A percentile compares a stretch with the other conserved stretches of the same genome.
Evolutionary conservation across 2,888 invertebrate genomes (phyloP).

Genomic region (Pandemis corylana): DNA sequence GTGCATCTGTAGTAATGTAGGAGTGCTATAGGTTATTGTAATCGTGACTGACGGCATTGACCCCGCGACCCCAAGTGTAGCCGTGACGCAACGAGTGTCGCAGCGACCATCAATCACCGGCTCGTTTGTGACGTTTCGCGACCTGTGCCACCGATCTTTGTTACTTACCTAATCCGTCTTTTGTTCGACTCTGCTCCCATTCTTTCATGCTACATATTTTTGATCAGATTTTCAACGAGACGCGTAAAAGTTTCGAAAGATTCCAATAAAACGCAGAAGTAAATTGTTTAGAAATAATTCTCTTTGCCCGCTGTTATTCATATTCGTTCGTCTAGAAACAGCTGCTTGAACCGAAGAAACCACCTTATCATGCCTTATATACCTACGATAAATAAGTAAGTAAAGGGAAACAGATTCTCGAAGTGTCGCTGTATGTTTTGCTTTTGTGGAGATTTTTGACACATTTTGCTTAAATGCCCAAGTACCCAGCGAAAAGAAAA

Average conservation of each 20-base stretch:
- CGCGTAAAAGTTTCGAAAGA: neutral
- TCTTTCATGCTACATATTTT: slow-evolving; percentile 4
- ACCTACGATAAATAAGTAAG: neutral
- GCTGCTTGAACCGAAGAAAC: neutral
- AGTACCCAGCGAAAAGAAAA: too few relatives aligned
- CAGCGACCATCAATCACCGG: slow-evolving; percentile 78
- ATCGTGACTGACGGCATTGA: slow-evolving; percentile 76
- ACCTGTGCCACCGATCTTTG: slow-evolving; percentile 58
- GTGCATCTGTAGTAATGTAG: slow-evolving; percentile 2
- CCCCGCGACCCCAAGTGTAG: slow-evolving; percentile 69
- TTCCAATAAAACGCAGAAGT: neutral
- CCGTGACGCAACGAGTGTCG: slow-evolving; percentile 75
- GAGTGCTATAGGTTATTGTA: slow-evolving; percentile 60
- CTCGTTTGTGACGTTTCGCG: slow-evolving; percentile 74
- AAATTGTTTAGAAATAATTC: neutral
- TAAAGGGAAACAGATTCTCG: neutral
- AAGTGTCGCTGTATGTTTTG: too few relatives aligned
- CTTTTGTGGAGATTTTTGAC: too few relatives aligned
- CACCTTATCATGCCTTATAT: neutral
- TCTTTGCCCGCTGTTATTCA: neutral
- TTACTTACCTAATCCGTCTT: slow-evolving; percentile 49
- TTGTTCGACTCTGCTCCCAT: slow-evolving; percentile 38
- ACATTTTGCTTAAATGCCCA: too few relatives aligned
- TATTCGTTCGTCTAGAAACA: slow-evolving; percentile 9
- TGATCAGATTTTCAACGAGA: neutral